Percentiles rank a stretch among this genome's conserved stretches.
Evolutionary conservation across 2,797 vertebrate genomes (phyloP).

Genomic region (Phoeniculus purpureus): DNA sequence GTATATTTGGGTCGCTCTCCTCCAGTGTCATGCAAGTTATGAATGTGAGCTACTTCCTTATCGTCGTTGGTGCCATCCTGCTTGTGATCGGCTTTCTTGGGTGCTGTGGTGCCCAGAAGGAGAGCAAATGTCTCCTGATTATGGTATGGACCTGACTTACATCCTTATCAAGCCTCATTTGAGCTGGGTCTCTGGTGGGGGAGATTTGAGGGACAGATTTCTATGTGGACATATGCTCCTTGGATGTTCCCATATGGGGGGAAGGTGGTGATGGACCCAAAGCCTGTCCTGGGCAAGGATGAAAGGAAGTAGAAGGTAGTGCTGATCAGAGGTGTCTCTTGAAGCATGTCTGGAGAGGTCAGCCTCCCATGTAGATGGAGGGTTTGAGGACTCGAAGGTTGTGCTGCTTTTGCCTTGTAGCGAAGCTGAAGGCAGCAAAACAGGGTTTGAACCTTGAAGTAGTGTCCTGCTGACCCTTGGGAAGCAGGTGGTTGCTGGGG

Average conservation of each 20-base stretch:
- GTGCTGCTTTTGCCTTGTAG: not conserved
- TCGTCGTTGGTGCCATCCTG: constrained; percentile 81
- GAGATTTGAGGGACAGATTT: not conserved
- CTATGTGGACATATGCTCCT: not conserved
- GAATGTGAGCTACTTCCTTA: constrained; percentile 87
- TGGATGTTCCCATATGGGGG: not conserved
- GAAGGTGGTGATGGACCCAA: not conserved
- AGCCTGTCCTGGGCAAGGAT: not conserved
- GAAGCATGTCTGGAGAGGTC: not conserved
- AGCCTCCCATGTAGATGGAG: not conserved
- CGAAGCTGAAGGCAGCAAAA: not conserved
- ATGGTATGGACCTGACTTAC: constrained; percentile 72
- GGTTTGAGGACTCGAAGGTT: not conserved
- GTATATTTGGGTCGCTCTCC: constrained; percentile 80
- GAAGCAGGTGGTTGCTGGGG: not conserved
- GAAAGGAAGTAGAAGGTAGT: not conserved
- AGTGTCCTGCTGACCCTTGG: not conserved
- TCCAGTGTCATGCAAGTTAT: constrained; percentile 74
- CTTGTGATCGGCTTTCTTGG: constrained; percentile 86
- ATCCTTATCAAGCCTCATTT: not conserved
- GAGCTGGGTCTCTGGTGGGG: not conserved
- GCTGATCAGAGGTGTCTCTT: not conserved
- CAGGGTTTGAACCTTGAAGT: not conserved
- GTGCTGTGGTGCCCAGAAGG: constrained; percentile 83
- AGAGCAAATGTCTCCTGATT: constrained; percentile 91